Conservation (phyloP, 1,140 invertebrate species). For the Gryon sp. region DNA sequence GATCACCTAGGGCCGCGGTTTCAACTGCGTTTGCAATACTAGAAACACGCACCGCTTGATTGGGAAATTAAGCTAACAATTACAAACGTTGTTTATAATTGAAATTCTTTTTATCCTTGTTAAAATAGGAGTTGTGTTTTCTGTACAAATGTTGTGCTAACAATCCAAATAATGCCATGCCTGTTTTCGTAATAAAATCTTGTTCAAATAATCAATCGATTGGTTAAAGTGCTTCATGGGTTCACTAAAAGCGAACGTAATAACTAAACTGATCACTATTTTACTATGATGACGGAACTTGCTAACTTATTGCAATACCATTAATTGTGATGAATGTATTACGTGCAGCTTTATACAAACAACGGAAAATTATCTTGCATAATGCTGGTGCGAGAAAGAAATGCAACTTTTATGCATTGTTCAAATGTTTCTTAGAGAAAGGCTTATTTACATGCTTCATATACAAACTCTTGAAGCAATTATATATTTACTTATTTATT, state of each 20-base stretch:
- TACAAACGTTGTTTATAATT: not conserved
- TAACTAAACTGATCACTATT: conserved; percentile 33
- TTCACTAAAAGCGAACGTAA: conserved; percentile 22
- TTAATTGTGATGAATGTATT: conserved; percentile 24
- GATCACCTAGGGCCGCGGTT: no score
- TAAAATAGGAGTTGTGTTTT: not conserved
- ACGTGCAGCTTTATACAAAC: conserved; percentile 31
- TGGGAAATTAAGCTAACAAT: conserved; percentile 1
- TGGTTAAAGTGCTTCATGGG: conserved; percentile 21
- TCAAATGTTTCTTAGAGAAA: conserved; percentile 23
- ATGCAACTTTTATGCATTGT: conserved; percentile 22
- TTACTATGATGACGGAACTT: conserved; percentile 13
- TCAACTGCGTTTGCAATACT: no score
- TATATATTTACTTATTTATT: no score
- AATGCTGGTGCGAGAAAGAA: conserved; percentile 9
- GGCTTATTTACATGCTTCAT: not conserved
- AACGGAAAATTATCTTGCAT: conserved; percentile 28
- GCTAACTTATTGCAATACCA: conserved; percentile 27
- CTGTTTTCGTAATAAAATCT: conserved; percentile 56
- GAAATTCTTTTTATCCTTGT: conserved; percentile 8
- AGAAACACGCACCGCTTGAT: no score
- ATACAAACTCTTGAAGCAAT: not conserved
- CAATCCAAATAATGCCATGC: conserved; percentile 28
- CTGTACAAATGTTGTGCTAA: conserved; percentile 24
- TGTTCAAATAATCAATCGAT: conserved; percentile 51